Base-by-base conservation (phyloP, 2,797 vertebrate species). In the Falco biarmicus region DNA sequence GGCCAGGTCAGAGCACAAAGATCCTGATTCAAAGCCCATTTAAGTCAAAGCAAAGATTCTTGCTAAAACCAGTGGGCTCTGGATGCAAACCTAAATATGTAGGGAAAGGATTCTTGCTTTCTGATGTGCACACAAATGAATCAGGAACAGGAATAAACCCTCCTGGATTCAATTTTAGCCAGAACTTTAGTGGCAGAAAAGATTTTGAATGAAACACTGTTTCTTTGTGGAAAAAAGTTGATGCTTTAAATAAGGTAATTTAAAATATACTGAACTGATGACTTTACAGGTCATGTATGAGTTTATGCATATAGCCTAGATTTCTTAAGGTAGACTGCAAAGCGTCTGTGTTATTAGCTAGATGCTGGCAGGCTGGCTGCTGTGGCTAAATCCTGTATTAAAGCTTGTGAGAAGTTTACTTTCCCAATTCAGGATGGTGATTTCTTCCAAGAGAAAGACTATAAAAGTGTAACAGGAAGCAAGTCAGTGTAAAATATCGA, bases 381-480 rank as follows among this genome's bases (percentile, higher is more conserved):
- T 79, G 68, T 45, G 56, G 16, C 39, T 85, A 79, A 90, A 93
- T 77, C 69, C 48, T 95, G 14, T 74, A 39, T 75, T 61, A 94
- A 87, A 89, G 3, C 48, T 82, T 84, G 61, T 69, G 74, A 70
- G 57, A 88, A 74, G 59, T 90, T 91, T 92, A 47, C 43, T 84
- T 93, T 93, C 81, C 56, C 32, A 89, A 57, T 81, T 92, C 79
- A 84, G 77, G 47, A 75, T 56, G 74, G 89, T 91, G 76, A 87
- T 83, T 89, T 76, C 63, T 95, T 97, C 76, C 68, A 94, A 95
- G 37, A 90, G 91, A 89, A 96, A 93, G 60, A 85, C 28, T 70
- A 74, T 79, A 76, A 90, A 75, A 85, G 39, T 84, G 76, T 82
- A 95, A 92, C 70, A 97, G 82, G 90, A 97, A 96, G 37, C 48